Percentiles rank a stretch among this genome's conserved stretches.
Evolutionary conservation across 2,797 vertebrate species (phyloP).

Genomic region (Remorina albescens): DNA sequence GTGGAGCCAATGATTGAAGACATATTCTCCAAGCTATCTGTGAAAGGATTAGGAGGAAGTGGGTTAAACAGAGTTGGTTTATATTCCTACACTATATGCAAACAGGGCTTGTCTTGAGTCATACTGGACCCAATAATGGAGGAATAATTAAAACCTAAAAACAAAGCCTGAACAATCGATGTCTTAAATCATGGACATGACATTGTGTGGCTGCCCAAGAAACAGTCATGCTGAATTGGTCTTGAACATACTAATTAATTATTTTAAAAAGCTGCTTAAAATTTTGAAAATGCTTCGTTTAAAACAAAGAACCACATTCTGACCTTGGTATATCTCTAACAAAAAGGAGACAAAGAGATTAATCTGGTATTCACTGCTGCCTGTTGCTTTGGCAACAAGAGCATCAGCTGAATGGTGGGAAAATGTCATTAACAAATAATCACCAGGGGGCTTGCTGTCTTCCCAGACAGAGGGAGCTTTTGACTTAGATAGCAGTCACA

Average conservation of each 20-base stretch:
- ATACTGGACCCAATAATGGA: not conserved
- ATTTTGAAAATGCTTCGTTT: conserved; percentile 9
- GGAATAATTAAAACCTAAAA: conserved; percentile 6
- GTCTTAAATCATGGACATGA: not conserved
- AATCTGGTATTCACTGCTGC: conserved; percentile 37
- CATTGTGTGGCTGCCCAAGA: not conserved
- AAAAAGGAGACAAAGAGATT: conserved; percentile 35
- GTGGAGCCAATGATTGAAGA: conserved; percentile 35
- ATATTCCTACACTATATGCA: not conserved
- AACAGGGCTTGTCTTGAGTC: conserved; percentile 1
- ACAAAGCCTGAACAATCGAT: not conserved
- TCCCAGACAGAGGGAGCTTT: conserved; percentile 18
- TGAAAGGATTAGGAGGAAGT: conserved; percentile 34
- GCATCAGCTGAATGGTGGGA: conserved; percentile 47
- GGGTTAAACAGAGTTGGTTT: conserved; percentile 13
- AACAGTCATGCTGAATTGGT: not conserved
- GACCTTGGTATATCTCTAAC: conserved; percentile 18
- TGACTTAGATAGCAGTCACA: conserved; percentile 19
- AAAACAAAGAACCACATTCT: conserved; percentile 12
- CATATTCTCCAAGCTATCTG: conserved; percentile 33
- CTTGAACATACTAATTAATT: not conserved
- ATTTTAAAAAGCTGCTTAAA: not conserved
- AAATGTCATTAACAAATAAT: conserved; percentile 67
- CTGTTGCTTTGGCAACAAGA: conserved; percentile 70
- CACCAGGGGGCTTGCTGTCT: conserved; percentile 31